phyloP scores from a whole-genome alignment of 2,797 vertebrate species.

The Dryobates pubescens region DNA sequence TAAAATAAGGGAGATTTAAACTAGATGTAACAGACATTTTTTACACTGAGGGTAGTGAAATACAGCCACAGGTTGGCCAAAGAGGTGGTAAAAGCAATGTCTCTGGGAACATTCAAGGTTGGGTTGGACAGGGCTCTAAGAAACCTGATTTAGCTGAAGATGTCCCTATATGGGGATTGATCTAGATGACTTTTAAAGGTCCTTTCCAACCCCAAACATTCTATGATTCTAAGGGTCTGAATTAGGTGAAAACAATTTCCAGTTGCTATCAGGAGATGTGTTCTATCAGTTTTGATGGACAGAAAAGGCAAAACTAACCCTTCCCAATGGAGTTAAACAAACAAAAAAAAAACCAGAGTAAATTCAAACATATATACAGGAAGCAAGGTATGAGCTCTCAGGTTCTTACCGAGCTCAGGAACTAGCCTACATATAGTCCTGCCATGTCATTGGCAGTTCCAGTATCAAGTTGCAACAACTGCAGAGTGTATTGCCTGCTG shows the following conservation, averaged over 20 bases:
- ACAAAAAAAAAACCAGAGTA: background rate
- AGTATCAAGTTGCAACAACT: accelerated
- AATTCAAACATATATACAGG: background rate
- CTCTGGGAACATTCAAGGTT: too few species aligned
- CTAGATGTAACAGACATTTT: too few species aligned
- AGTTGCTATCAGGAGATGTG: accelerated
- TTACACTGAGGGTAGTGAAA: too few species aligned
- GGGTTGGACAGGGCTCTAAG: too few species aligned
- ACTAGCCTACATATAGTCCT: background rate
- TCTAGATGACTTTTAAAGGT: too few species aligned
- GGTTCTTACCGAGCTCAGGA: background rate
- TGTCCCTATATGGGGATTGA: too few species aligned
- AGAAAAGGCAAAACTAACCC: background rate
- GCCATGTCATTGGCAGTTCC: background rate
- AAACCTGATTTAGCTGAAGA: too few species aligned
- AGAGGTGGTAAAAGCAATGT: too few species aligned
- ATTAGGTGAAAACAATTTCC: background rate
- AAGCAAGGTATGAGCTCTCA: background rate
- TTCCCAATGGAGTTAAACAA: background rate
- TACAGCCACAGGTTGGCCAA: too few species aligned
- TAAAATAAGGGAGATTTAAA: too few species aligned
- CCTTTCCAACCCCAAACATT: too few species aligned
- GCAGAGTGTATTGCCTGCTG: background rate
- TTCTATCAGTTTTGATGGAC: background rate
- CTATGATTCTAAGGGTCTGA: background rate